Evolutionary conservation across 2,888 invertebrate genomes (phyloP).

Genomic region (Gerris lacustris): DNA sequence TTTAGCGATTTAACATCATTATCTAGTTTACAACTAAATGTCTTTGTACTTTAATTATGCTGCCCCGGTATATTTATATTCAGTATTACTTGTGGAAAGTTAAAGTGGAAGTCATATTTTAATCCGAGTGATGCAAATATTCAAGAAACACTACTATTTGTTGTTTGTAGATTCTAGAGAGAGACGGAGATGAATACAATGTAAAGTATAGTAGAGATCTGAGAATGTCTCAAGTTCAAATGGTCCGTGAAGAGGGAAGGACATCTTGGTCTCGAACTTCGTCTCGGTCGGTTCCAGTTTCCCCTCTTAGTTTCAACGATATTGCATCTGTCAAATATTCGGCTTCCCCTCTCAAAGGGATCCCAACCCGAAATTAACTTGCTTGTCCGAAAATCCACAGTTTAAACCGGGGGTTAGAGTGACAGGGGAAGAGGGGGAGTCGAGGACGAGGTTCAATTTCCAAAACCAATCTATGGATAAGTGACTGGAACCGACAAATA

Average conservation of each 20-base stretch:
- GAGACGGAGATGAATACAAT: no score
- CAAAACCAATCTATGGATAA: neutral
- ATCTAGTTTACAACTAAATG: no score
- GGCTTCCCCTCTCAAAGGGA: neutral
- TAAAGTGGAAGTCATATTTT: no score
- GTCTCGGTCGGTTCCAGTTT: neutral
- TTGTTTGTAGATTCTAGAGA: no score
- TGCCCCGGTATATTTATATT: no score
- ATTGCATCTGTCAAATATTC: constrained; percentile 2
- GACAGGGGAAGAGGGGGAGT: neutral
- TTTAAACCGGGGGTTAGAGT: neutral
- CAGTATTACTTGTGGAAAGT: no score
- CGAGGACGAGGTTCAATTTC: neutral
- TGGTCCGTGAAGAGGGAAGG: neutral
- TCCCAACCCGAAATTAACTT: neutral
- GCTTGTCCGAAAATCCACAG: constrained; percentile 3
- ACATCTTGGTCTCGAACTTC: neutral
- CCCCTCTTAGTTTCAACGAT: neutral
- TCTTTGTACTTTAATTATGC: no score
- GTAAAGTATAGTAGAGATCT: no score
- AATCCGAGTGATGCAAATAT: no score
- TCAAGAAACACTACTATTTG: no score
- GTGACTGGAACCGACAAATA: neutral
- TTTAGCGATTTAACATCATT: no score
- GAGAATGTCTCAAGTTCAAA: neutral